Conservation (phyloP, 2,797 vertebrate species). For the Leptoclinus maculatus region DNA sequence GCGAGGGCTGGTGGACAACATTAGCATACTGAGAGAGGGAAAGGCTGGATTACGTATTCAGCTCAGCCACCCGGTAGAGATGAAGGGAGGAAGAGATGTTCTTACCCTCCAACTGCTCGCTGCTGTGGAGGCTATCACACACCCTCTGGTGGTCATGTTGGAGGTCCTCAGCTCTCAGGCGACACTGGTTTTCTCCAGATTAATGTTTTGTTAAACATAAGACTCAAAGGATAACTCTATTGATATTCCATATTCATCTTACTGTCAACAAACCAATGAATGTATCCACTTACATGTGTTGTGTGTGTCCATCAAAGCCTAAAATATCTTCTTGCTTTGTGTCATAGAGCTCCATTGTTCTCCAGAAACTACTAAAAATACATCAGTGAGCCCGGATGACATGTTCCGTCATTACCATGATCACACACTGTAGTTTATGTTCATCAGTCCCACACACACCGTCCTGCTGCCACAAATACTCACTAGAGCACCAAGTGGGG, state of each 20-base stretch:
- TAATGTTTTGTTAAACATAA: not conserved
- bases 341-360: not conserved
- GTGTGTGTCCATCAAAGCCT: not conserved
- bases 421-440: not conserved
- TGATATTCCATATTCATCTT: not conserved
- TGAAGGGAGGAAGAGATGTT: constrained; percentile 15
- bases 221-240: not conserved
- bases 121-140: constrained; percentile 1
- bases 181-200: not conserved
- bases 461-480: not conserved
- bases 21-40: constrained; percentile 49
- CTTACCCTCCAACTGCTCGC: constrained; percentile 11
- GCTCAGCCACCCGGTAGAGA: constrained; percentile 50
- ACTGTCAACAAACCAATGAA: not conserved
- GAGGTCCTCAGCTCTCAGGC: not conserved
- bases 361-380: not conserved
- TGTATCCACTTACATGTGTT: not conserved
- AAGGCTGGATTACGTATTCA: constrained; percentile 48
- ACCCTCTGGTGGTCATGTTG: constrained; percentile 5
- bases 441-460: too few relatives aligned
- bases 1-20: not conserved
- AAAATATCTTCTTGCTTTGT: not conserved
- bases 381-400: not conserved
- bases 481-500: not conserved
- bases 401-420: not conserved